Conservation (phyloP, 2,113 vertebrate species). For the Oncorhynchus kisutch region DNA sequence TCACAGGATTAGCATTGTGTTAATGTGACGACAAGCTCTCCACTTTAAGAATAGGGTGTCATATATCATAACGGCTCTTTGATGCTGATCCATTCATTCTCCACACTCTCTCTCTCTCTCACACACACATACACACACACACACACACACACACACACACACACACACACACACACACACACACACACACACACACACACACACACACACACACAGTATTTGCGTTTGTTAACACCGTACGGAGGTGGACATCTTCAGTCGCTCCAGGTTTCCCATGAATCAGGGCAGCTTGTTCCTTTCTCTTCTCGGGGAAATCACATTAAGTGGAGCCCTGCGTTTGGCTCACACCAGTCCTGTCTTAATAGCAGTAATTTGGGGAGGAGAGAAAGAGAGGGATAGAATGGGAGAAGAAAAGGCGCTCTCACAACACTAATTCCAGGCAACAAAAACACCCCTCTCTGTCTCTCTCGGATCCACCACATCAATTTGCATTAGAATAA, state of each 20-base stretch:
- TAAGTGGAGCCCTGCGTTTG: slow-evolving; percentile 72
- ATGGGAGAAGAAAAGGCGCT: slow-evolving; percentile 69
- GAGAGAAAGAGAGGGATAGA: slow-evolving; percentile 67
- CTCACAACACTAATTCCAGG: slow-evolving; percentile 72
- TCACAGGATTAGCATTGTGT: slow-evolving; percentile 55
- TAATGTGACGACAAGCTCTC: slow-evolving; percentile 38
- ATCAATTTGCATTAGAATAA: slow-evolving; percentile 74
- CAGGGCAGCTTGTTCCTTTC: slow-evolving; percentile 68
- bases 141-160: slow-evolving; percentile 4
- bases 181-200: slow-evolving; percentile 46
- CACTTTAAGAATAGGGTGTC: slow-evolving; percentile 48
- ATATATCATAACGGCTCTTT: slow-evolving; percentile 57
- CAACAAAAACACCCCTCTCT: slow-evolving; percentile 73
- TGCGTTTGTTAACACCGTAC: slow-evolving; percentile 44
- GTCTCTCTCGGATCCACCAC: slow-evolving; percentile 46
- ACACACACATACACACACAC: slow-evolving; percentile 32
- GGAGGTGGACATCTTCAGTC: slow-evolving; percentile 70
- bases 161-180: slow-evolving; percentile 19
- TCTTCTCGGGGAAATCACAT: slow-evolving; percentile 72
- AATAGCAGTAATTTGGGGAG: slow-evolving; percentile 77
- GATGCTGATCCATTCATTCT: slow-evolving; percentile 33
- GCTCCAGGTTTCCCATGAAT: slow-evolving; percentile 64
- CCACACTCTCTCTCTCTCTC: neutral
- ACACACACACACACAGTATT: slow-evolving; percentile 54
- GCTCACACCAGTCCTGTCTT: slow-evolving; percentile 69